Base-by-base conservation (phyloP, 2,888 invertebrate genomes). In the Watsonalla cultraria region DNA sequence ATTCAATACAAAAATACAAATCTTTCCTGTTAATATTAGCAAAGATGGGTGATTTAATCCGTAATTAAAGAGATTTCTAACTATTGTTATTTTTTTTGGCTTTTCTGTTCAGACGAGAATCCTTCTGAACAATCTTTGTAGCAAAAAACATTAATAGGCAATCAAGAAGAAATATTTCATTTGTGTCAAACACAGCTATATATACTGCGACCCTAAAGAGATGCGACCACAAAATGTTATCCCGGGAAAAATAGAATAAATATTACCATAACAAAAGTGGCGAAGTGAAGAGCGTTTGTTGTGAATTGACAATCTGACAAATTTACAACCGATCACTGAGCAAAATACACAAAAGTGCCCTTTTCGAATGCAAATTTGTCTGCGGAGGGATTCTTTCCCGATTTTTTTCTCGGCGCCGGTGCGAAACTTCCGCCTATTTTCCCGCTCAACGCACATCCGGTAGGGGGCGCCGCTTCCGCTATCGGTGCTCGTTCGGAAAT, bases 401-500 rank as follows among this genome's bases (percentile, higher is more conserved):
- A 70, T 72, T 80, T 83, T 84, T 84, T 84, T 84, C 76, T 72
- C 74, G 37, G 14, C 49, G 49, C 76, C 74, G 78, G 80, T 64
- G 76, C 71, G 82, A 82, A 82, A 86, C 88, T 90, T 90, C 90
- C 90, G 89, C 83, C 85, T 86, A 86, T 90, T 90, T 90, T 90
- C 89, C 83, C 88, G 89, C 84, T 87, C 85, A 79, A 77, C 84
- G 86, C 86, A 81, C 85, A 78, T 86, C 85, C 85, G 82, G 80
- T 68, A 70, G 80, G 82, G 80, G 80, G 77, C 74, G 74, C 75
- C 72, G 76, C 76, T 78, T 83, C 81, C 81, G 84, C 72, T 80
- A 80, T 82, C 80, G 79, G 82, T 68, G 70, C 75, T 70, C 79
- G 80, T 80, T 81, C 82, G 85, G 84, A 83, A 85, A 87, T 86